These are phyloP conservation scores for Xenopus petersii DNA, from an alignment of 2,797 vertebrate species.

Conservation along the genomic window DNA sequence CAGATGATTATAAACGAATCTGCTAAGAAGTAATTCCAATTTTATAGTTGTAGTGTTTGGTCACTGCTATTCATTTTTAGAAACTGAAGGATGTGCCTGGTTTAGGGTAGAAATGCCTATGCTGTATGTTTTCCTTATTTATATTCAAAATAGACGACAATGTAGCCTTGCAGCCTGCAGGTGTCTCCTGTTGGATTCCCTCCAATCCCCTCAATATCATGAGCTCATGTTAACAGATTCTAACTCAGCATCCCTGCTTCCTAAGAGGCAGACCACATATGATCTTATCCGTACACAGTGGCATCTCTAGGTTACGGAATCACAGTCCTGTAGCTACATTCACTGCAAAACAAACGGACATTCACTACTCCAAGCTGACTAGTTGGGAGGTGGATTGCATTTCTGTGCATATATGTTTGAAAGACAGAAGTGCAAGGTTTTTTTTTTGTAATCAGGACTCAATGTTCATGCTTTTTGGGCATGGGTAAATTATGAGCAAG, in stretches of 20 bases:
- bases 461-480: conserved; percentile 27
- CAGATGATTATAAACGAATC: too few species aligned
- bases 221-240: conserved; percentile 53
- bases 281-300: conserved; percentile 23
- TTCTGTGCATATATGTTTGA: conserved; percentile 25
- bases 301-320: conserved; percentile 18
- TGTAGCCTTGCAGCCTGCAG: conserved; percentile 61
- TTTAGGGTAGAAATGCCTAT: too few species aligned
- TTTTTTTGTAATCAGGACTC: conserved; percentile 14
- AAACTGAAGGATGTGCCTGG: too few species aligned
- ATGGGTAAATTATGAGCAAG: conserved; percentile 70
- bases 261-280: conserved; percentile 46
- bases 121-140: too few species aligned
- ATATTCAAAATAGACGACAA: conserved; percentile 5
- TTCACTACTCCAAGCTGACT: conserved; percentile 10
- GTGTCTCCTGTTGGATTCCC: conserved; percentile 65
- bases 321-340: background rate
- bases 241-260: conserved; percentile 48
- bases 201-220: conserved; percentile 50
- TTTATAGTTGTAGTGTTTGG: too few species aligned
- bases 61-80: too few species aligned
- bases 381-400: conserved; percentile 21
- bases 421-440: conserved; percentile 17
- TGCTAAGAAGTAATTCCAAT: too few species aligned
- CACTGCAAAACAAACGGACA: background rate